Evolutionary conservation across 2,888 invertebrate species (phyloP), one percentile per base, ranked within the genome.

Genomic region (Mythimna albipuncta): DNA sequence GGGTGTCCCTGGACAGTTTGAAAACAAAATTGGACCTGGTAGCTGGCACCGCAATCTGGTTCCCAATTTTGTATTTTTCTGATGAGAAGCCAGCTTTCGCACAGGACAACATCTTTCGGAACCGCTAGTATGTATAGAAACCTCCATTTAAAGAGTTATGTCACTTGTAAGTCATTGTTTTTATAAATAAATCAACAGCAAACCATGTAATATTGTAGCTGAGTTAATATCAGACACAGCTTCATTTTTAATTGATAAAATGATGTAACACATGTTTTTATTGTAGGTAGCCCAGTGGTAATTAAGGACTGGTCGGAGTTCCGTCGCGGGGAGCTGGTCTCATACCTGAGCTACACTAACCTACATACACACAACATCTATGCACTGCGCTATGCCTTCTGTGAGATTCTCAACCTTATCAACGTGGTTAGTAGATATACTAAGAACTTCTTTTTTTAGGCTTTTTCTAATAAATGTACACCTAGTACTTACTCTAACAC

Each of bases 331-430:
- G 96, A 97, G 87, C 92, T 98, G 63, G 93, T 97, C 10, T 94
- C 96, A 19, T 97, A 97, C 90, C 94, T 97, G 75, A 91, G 96
- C 75, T 93, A 94, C 84, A 96, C 96, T 61, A 97, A 97, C 88
- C 91, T 95, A 11, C 94, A 97, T 85, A 94, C 96, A 0, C 97
- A 97, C 88, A 97, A 97, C 85, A 93, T 97, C 87, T 98, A 98
- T 87, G 97, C 97, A 2, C 89, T 97, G 64, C 96, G 97, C 75
- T 98, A 97, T 89, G 96, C 97, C 55, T 92, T 97, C 83, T 98
- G 98, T 87, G 98, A 98, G 93, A 77, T 97, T 10, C 93, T 98
- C 73, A 98, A 98, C 92, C 97, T 98, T 85, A 50, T 96, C 47
- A 98, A 98, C 93, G 97, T 97, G 91, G 98, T 98, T 93, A 97